A percentile compares a stretch with the other conserved stretches of the same genome.
Conservation (phyloP, 2,888 invertebrate species). For the Trachelus troglodyta region DNA sequence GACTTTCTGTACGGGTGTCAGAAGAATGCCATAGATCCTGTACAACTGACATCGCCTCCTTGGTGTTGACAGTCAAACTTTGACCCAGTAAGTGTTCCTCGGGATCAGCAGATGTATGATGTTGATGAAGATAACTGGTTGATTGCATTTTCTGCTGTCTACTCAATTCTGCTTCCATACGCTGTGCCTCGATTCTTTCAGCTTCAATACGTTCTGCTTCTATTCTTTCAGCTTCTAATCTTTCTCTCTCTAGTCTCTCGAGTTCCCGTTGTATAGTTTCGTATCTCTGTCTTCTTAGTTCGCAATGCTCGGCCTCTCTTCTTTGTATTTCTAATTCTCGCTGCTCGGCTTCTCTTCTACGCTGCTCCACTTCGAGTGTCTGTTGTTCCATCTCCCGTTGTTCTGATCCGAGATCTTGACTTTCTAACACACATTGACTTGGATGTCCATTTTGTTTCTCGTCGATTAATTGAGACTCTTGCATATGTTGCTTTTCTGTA, state of each 20-base stretch:
- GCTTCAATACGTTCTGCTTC: constrained; percentile 50
- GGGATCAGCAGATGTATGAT: constrained; percentile 44
- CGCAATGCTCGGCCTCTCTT: constrained; percentile 9
- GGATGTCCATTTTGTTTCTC: constrained; percentile 24
- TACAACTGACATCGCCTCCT: constrained; percentile 76
- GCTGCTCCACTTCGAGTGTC: constrained; percentile 31
- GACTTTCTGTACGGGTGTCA: constrained; percentile 16
- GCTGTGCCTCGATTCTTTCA: constrained; percentile 47
- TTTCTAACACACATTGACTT: constrained; percentile 26
- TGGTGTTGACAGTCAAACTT: constrained; percentile 77
- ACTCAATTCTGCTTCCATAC: constrained; percentile 56
- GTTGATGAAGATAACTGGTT: constrained; percentile 52
- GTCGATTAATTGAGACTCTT: constrained; percentile 17
- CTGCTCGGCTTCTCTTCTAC: constrained; percentile 30
- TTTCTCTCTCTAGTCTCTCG: constrained; percentile 38
- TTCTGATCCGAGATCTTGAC: background rate
- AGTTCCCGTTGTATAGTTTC: constrained; percentile 25
- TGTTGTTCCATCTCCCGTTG: constrained; percentile 28
- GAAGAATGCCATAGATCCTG: constrained; percentile 71
- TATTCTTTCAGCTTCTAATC: constrained; percentile 35
- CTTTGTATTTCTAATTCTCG: constrained; percentile 31
- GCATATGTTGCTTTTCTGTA: background rate
- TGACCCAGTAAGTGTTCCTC: constrained; percentile 69
- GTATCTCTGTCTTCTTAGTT: constrained; percentile 33
- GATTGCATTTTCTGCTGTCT: constrained; percentile 50